These are phyloP conservation scores for Tricholauxania praeusta DNA, from an alignment of 2,888 invertebrate genomes.

Conservation along the genomic window DNA sequence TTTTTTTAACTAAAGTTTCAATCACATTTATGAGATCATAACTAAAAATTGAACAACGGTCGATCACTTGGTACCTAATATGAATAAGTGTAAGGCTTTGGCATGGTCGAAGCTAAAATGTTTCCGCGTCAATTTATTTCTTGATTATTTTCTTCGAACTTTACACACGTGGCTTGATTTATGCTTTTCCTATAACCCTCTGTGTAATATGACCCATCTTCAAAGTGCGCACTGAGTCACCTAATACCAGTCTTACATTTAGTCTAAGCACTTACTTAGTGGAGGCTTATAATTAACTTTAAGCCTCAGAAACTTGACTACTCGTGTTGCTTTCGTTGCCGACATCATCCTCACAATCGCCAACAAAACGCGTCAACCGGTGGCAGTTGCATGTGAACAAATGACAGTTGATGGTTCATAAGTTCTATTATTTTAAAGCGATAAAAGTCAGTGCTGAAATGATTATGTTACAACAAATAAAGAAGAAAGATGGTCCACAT, in stretches of 20 bases:
- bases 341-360: neutral
- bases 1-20: too few relatives aligned
- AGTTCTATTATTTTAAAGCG: conserved; percentile 42
- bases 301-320: conserved; percentile 3
- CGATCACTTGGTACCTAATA: too few relatives aligned
- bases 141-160: too few relatives aligned
- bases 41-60: too few relatives aligned
- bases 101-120: too few relatives aligned
- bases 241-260: conserved; percentile 27
- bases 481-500: too few relatives aligned
- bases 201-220: conserved; percentile 35
- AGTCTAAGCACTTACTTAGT: conserved; percentile 34
- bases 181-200: conserved; percentile 9
- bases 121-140: too few relatives aligned
- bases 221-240: conserved; percentile 36
- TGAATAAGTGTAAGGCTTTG: too few relatives aligned
- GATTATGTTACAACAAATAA: neutral
- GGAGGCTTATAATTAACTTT: conserved; percentile 37
- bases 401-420: conserved; percentile 46
- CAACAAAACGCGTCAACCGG: neutral
- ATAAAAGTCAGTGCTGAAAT: conserved; percentile 37
- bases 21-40: too few relatives aligned
- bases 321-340: conserved; percentile 6
- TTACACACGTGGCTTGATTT: too few relatives aligned
- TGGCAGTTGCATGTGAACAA: conserved; percentile 18